Evolutionary conservation across 2,797 vertebrate genomes (phyloP).

Genomic region (Sebastiscus tertius): DNA sequence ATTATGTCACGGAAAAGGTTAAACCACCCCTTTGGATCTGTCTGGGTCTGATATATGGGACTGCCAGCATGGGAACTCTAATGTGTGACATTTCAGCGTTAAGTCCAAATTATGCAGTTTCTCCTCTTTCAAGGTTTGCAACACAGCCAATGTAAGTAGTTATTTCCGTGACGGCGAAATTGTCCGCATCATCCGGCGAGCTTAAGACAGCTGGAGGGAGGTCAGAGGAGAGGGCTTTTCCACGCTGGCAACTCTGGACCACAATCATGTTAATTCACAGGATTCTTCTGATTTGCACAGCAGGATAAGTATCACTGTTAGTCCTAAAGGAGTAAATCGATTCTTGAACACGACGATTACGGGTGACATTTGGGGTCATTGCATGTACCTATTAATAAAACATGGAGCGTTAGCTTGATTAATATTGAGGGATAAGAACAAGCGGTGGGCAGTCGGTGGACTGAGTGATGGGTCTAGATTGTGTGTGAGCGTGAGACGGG

Average conservation of each 20-base stretch:
- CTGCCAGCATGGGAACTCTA: conserved; percentile 22
- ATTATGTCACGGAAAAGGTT: conserved; percentile 42
- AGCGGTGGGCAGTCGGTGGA: conserved; percentile 23
- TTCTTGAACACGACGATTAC: conserved; percentile 14
- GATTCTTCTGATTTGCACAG: neutral
- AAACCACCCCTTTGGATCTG: conserved; percentile 39
- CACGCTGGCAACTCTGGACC: neutral
- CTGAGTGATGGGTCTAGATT: conserved; percentile 44
- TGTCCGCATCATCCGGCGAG: conserved; percentile 12
- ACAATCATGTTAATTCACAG: conserved; percentile 1
- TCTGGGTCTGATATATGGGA: conserved; percentile 29
- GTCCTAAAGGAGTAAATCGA: conserved; percentile 16
- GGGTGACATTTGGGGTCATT: conserved; percentile 14
- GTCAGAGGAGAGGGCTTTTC: conserved; percentile 1
- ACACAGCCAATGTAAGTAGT: conserved; percentile 9
- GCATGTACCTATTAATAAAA: conserved; percentile 64
- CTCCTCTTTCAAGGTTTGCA: conserved; percentile 13
- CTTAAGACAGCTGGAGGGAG: neutral
- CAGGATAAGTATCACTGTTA: neutral
- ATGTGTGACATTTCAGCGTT: conserved; percentile 30
- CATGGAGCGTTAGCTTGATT: conserved; percentile 63
- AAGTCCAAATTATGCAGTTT: conserved; percentile 27
- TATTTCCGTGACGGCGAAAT: conserved; percentile 27
- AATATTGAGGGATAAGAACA: conserved; percentile 52
- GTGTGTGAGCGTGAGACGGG: neutral